These are phyloP conservation scores for Tipula confusa DNA, from an alignment of 2,888 invertebrate species.

Conservation along the genomic window DNA sequence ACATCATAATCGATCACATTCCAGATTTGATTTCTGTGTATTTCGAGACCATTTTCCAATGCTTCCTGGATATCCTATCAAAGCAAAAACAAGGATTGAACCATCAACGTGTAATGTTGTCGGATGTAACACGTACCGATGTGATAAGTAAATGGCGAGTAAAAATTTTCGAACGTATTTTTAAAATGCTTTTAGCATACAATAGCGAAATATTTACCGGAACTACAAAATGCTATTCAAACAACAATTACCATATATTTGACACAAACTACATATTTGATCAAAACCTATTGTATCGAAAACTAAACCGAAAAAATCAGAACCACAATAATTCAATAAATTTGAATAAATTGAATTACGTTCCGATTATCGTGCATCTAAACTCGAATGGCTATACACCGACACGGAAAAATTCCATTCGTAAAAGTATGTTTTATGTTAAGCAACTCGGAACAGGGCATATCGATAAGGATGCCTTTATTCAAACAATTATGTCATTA, in stretches of 20 bases:
- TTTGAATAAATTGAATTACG: background rate
- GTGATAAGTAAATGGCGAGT: conserved; percentile 76
- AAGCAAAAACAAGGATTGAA: conserved; percentile 58
- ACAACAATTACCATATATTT: background rate
- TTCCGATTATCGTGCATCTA: background rate
- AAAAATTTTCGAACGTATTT: conserved; percentile 67
- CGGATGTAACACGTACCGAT: conserved; percentile 65
- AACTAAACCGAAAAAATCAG: conserved; percentile 34
- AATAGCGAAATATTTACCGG: background rate
- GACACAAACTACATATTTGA: background rate
- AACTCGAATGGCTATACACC: background rate
- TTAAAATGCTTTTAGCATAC: conserved; percentile 53
- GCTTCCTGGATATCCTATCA: conserved; percentile 82
- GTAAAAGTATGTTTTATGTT: conserved; percentile 42
- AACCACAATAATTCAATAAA: conserved; percentile 31
- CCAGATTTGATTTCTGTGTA: conserved; percentile 63
- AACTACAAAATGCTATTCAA: background rate
- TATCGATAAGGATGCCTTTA: conserved; percentile 54
- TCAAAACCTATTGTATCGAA: background rate
- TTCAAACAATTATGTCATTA: conserved; percentile 67
- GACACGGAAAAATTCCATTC: conserved; percentile 39
- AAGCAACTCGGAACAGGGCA: background rate
- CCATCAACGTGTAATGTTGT: conserved; percentile 62
- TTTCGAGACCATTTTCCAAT: conserved; percentile 67
- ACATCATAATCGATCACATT: conserved; percentile 65